Evolutionary conservation across 2,888 invertebrate genomes (phyloP).

Genomic region (Zelleria hepariella): DNA sequence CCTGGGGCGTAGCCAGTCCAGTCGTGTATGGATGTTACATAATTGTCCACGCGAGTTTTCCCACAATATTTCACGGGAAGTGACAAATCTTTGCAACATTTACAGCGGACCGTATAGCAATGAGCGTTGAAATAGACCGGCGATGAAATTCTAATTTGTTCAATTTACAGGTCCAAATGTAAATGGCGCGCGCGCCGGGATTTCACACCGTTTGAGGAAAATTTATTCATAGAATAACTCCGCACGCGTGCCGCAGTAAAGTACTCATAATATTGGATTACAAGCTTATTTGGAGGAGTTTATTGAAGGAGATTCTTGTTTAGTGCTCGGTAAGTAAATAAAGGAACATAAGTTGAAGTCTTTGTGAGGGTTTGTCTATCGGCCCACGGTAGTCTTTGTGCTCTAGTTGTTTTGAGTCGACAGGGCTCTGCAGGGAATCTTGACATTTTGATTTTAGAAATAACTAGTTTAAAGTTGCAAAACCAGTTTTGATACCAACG

Average conservation of each 20-base stretch:
- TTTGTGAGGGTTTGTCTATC: neutral
- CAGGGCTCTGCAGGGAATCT: too few relatives aligned
- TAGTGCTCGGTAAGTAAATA: neutral
- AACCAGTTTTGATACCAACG: too few relatives aligned
- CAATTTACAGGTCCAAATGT: slow-evolving; percentile 7
- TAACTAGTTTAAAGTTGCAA: too few relatives aligned
- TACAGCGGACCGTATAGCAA: neutral
- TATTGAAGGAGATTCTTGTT: neutral
- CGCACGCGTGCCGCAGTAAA: neutral
- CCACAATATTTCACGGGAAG: neutral
- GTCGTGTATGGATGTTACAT: too few relatives aligned
- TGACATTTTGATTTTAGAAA: too few relatives aligned
- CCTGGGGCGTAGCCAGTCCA: too few relatives aligned
- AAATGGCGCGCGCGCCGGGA: neutral
- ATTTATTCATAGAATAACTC: slow-evolving; percentile 4
- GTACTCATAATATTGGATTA: slow-evolving; percentile 3
- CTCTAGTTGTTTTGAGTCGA: too few relatives aligned
- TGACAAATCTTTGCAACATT: neutral
- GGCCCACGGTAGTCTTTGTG: too few relatives aligned
- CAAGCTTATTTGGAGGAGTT: neutral
- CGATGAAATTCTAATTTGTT: slow-evolving; percentile 8
- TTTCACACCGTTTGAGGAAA: slow-evolving; percentile 3
- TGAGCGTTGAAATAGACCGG: neutral
- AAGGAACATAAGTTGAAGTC: neutral
- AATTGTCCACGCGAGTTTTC: neutral